These are phyloP conservation scores for Solea senegalensis DNA, from an alignment of 2,113 vertebrate genomes.

Conservation along the genomic window DNA sequence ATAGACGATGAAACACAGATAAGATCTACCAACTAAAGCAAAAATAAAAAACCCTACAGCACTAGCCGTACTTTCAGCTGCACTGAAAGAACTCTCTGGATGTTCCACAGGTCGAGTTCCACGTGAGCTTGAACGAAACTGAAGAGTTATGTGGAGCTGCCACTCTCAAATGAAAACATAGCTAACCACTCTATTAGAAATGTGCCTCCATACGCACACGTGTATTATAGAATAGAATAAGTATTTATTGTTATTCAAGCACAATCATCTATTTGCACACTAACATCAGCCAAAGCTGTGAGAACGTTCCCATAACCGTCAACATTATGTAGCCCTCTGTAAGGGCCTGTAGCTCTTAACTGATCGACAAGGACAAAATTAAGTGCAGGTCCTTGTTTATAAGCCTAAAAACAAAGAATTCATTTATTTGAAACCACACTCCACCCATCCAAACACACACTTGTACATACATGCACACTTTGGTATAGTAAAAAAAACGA, in stretches of 20 bases:
- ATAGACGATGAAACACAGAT: background rate
- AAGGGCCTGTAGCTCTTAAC: conserved; percentile 10
- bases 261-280: conserved; percentile 4
- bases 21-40: too few relatives aligned
- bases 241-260: too few relatives aligned
- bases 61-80: too few relatives aligned
- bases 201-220: background rate
- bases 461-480: background rate
- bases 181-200: background rate
- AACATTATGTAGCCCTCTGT: conserved; percentile 1
- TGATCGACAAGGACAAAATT: conserved; percentile 17
- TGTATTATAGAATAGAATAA: too few relatives aligned
- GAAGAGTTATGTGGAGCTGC: too few relatives aligned
- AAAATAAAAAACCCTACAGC: too few relatives aligned
- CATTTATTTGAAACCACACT: conserved; percentile 13
- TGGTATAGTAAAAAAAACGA: conserved; percentile 11
- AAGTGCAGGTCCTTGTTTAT: conserved; percentile 10
- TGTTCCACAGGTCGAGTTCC: too few relatives aligned
- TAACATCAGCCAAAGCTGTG: background rate
- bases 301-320: conserved; percentile 14
- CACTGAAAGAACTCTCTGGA: too few relatives aligned
- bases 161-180: background rate
- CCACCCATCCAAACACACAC: conserved; percentile 25
- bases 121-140: too few relatives aligned
- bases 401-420: conserved; percentile 35